Evolutionary conservation across 2,113 vertebrate species (phyloP).

Genomic region (Hippoglossus stenolepis): DNA sequence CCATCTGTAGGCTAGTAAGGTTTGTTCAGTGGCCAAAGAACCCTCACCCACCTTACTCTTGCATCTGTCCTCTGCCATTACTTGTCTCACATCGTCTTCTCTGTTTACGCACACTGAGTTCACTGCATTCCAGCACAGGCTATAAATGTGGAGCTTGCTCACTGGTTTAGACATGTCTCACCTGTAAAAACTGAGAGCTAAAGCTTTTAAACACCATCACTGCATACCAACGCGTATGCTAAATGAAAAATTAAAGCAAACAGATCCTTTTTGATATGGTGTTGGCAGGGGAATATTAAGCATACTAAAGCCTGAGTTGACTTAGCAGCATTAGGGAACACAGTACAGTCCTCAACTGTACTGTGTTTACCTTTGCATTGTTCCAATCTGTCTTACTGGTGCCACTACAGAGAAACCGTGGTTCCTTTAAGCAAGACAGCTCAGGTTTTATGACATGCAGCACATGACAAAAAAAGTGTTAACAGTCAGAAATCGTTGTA

Average conservation of each 20-base stretch:
- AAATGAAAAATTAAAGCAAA: conserved; percentile 15
- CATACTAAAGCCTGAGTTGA: conserved; percentile 16
- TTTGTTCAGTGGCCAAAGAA: background rate
- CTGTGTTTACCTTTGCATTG: conserved; percentile 13
- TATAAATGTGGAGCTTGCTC: conserved; percentile 3
- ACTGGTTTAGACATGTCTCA: conserved; percentile 13
- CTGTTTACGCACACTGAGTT: conserved; percentile 13
- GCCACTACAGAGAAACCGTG: conserved; percentile 1
- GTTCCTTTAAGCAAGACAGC: conserved; percentile 2
- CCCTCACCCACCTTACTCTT: background rate
- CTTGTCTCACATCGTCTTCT: conserved; percentile 10
- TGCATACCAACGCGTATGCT: background rate
- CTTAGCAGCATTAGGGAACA: background rate
- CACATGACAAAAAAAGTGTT: background rate
- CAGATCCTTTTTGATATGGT: background rate
- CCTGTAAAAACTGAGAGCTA: background rate
- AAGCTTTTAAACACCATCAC: background rate
- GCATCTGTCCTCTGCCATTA: conserved; percentile 5
- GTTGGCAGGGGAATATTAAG: background rate
- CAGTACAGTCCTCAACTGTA: background rate
- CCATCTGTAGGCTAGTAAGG: background rate
- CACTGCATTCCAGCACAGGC: conserved; percentile 28
- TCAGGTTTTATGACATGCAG: conserved; percentile 21
- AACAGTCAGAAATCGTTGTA: background rate
- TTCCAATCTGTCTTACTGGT: background rate